Evolutionary conservation across 2,888 invertebrate species (phyloP).

Genomic region (Lymantria dispar): DNA sequence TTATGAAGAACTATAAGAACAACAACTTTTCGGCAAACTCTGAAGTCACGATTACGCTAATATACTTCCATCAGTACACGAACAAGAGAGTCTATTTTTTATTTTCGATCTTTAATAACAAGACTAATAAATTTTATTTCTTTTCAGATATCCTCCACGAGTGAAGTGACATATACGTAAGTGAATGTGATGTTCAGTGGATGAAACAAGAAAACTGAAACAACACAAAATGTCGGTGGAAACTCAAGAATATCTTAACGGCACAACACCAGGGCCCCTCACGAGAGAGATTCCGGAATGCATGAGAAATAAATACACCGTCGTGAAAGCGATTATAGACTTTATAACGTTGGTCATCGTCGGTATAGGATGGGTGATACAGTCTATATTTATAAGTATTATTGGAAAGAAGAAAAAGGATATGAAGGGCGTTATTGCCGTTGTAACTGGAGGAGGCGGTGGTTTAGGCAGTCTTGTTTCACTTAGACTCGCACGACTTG

Average conservation of each 20-base stretch:
- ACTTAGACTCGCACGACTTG: conserved; percentile 87
- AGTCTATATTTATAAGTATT: conserved; percentile 83
- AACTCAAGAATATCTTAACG: conserved; percentile 69
- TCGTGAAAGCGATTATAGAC: conserved; percentile 81
- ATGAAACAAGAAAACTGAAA: conserved; percentile 12
- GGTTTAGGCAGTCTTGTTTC: conserved; percentile 92
- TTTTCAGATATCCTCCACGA: conserved; percentile 37
- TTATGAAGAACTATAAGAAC: too few species aligned
- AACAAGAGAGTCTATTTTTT: too few species aligned
- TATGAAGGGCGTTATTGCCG: conserved; percentile 88
- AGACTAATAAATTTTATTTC: not conserved
- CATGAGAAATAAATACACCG: conserved; percentile 73
- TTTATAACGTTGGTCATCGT: conserved; percentile 79
- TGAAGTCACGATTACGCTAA: too few species aligned
- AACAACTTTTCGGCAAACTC: too few species aligned
- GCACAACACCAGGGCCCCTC: conserved; percentile 67
- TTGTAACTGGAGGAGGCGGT: conserved; percentile 95
- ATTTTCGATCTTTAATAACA: too few species aligned
- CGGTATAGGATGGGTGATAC: conserved; percentile 72
- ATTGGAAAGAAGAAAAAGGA: conserved; percentile 86
- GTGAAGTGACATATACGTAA: conserved; percentile 2
- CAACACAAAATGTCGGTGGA: conserved; percentile 52
- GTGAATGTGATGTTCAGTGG: conserved; percentile 47
- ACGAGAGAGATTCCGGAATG: conserved; percentile 76
- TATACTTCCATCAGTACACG: too few species aligned